Base-by-base conservation (phyloP, 2,888 invertebrate genomes). In the Pardosa pseudoannulata region DNA sequence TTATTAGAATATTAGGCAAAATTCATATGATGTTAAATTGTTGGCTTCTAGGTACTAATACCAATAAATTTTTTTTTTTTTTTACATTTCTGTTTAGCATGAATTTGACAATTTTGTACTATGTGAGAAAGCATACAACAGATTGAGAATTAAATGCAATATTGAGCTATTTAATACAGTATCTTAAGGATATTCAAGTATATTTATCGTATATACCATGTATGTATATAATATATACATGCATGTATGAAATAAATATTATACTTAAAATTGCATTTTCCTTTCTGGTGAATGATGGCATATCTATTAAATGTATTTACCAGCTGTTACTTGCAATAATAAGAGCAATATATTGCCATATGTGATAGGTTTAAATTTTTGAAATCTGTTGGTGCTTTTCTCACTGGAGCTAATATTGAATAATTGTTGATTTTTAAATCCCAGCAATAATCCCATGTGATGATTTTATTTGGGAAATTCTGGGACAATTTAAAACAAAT, bases 281-380 rank as follows among this genome's bases (percentile, higher is more conserved):
- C n/a, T 65, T 65, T 29, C 6, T 65, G 29, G 16, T 11, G 13
- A 19, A n/a, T 65, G 19, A 36, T 65, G 28, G 9, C 13, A 41
- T 56, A 36, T 62, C 7, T 27, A 27, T 39, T 36, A 27, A 27
- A 29, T 9, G 16, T 6, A 39, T 62, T 13, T 28, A 27, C 64
- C 11, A 29, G 64, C 64, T 65, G 39, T 62, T 2, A 70, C 29
- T 64, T 62, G 70, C 70, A 79, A 79, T 71, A 79, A 62, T 70
- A 23, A 62, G 32, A 79, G 70, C 62, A 62, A 79, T 70, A 79
- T 50, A 56, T 70, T 79, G 70, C 79, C 79, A 79, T 56, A 62
- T 70, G 70, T 79, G 79, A 79, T 71, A 56, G 31, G 23, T 71
- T 56, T 79, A n/a, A 16, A 36, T 74, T 16, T 23, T n/a, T n/a